Percentiles rank a stretch among this genome's conserved stretches.
These are phyloP conservation scores for Heterodera filipjevi DNA, from an alignment of 2,888 invertebrate genomes.

Conservation along the genomic window DNA sequence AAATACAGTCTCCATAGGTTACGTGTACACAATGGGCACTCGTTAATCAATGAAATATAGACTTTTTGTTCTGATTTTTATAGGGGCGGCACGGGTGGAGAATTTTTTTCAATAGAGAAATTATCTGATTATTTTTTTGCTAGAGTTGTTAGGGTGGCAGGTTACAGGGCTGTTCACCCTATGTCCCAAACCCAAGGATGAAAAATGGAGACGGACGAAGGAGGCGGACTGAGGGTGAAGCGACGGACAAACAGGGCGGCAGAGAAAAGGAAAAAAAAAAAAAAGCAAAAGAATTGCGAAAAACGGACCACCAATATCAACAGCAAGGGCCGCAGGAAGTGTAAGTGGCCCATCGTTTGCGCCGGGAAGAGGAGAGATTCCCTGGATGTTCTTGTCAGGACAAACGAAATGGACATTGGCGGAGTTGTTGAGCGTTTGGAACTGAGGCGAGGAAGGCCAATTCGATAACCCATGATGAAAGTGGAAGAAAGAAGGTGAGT, in stretches of 20 bases:
- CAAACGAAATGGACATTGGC: conserved; percentile 32
- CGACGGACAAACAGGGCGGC: conserved; percentile 25
- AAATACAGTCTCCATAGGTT: conserved; percentile 62
- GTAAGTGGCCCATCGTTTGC: not conserved
- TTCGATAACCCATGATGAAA: conserved; percentile 7
- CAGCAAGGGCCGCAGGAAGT: conserved; percentile 46
- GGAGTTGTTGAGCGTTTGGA: not conserved
- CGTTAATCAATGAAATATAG: no score
- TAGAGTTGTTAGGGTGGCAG: conserved; percentile 40
- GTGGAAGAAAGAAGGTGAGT: conserved; percentile 26
- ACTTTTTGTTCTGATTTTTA: no score
- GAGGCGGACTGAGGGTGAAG: conserved; percentile 9
- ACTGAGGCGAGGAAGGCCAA: not conserved
- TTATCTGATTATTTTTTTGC: no score
- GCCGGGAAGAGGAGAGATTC: not conserved
- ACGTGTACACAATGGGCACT: no score
- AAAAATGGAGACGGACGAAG: conserved; percentile 8
- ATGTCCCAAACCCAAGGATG: conserved; percentile 15
- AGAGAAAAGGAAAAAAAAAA: not conserved
- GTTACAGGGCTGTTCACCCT: conserved; percentile 35
- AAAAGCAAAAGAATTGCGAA: conserved; percentile 29
- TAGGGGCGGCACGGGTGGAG: no score
- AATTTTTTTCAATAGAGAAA: not conserved
- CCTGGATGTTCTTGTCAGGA: conserved; percentile 55
- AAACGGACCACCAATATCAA: conserved; percentile 29